A percentile compares a stretch with the other conserved stretches of the same genome.
Conservation (phyloP, 2,113 vertebrate genomes). For the Scolopax mira region DNA sequence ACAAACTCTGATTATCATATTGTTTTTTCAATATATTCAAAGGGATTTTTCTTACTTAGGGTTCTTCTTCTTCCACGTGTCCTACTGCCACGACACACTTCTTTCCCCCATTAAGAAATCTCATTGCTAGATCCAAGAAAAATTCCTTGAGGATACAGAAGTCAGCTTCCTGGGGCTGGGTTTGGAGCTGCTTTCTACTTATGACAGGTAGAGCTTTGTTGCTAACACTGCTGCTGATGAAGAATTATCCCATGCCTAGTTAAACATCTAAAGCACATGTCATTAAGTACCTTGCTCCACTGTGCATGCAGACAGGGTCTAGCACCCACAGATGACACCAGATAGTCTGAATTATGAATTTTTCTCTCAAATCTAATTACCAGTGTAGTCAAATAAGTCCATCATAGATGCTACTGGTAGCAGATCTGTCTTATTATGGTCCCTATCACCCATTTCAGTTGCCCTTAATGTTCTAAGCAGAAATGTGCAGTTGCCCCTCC, state of each 20-base stretch:
- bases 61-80: rapidly evolving
- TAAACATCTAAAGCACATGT: background rate
- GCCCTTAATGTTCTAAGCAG: background rate
- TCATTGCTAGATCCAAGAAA: background rate
- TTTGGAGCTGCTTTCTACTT: background rate
- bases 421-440: background rate
- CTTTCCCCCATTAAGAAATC: background rate
- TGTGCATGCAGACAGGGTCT: background rate
- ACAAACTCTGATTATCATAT: background rate
- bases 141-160: background rate
- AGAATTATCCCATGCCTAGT: background rate
- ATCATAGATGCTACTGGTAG: background rate
- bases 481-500: background rate
- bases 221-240: background rate
- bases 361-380: background rate
- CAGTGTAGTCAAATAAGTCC: background rate
- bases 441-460: background rate
- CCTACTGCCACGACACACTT: rapidly evolving
- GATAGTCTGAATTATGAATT: background rate
- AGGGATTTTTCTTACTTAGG: background rate
- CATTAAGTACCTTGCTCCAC: background rate
- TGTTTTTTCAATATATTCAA: background rate
- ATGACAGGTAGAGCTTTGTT: background rate
- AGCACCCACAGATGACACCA: background rate
- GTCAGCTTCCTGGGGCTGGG: background rate